A percentile compares a stretch with the other conserved stretches of the same genome.
phyloP scores from a whole-genome alignment of 2,113 vertebrate species.

The Heterochromis multidens region DNA sequence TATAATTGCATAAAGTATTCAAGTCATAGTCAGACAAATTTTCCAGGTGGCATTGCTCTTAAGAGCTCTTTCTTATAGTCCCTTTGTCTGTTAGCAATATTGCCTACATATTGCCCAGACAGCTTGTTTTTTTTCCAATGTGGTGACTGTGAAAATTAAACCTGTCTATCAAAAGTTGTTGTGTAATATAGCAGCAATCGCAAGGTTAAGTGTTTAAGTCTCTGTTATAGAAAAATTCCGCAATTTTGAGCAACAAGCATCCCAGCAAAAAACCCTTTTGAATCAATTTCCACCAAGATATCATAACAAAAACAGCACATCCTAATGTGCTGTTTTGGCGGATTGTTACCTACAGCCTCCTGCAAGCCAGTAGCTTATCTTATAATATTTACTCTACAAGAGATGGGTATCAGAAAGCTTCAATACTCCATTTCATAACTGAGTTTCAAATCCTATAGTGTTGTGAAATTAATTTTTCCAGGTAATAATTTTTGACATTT shows the following conservation, averaged over 20 bases:
- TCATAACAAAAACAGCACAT: neutral
- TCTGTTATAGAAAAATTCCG: neutral
- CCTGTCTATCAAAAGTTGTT: slow-evolving; percentile 11
- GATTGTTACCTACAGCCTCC: slow-evolving; percentile 5
- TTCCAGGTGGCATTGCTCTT: neutral
- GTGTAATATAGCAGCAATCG: slow-evolving; percentile 9
- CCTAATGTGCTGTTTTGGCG: slow-evolving; percentile 23
- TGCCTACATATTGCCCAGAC: neutral
- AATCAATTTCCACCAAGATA: slow-evolving; percentile 20
- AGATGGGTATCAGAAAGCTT: slow-evolving; percentile 5
- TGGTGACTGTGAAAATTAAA: slow-evolving; percentile 15
- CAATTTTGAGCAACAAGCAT: neutral
- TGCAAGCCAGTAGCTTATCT: slow-evolving; percentile 10
- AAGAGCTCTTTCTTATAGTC: neutral
- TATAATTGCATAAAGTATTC: neutral
- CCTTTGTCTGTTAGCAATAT: neutral
- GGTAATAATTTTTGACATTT: neutral
- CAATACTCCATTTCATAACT: slow-evolving; percentile 6
- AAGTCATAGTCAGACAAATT: neutral
- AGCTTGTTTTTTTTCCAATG: neutral
- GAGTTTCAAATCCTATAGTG: neutral
- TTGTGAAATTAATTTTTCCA: neutral
- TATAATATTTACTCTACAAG: slow-evolving; percentile 8
- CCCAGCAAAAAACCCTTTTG: neutral
- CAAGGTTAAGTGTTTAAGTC: slow-evolving; percentile 9